Percentiles rank a stretch among this genome's conserved stretches.
These are phyloP conservation scores for Lithosia quadra DNA, from an alignment of 2,888 invertebrate species.

Conservation along the genomic window DNA sequence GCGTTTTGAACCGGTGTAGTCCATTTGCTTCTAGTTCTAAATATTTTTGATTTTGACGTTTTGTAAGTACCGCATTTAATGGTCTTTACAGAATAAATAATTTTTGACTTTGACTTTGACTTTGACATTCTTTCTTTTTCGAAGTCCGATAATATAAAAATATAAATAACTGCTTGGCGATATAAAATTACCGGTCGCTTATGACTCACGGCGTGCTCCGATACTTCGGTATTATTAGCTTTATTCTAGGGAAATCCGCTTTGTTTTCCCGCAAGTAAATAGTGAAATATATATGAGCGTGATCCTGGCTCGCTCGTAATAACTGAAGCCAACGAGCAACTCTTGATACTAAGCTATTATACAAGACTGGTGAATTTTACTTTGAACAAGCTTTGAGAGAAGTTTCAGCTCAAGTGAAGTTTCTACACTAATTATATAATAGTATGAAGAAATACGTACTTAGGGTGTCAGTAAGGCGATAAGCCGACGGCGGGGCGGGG, in stretches of 20 bases:
- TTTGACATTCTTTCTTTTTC: too few relatives aligned
- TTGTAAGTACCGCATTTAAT: too few relatives aligned
- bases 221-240: slow-evolving; percentile 70
- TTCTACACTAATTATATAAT: background rate
- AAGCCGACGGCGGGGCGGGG: too few relatives aligned
- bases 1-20: too few relatives aligned
- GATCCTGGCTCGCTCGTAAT: slow-evolving; percentile 51
- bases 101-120: too few relatives aligned
- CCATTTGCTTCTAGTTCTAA: too few relatives aligned
- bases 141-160: too few relatives aligned
- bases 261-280: slow-evolving; percentile 67
- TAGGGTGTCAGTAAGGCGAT: background rate
- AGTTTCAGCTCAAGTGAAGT: background rate
- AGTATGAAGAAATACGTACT: background rate
- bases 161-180: accelerated
- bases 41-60: too few relatives aligned
- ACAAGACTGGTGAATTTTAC: slow-evolving; percentile 14
- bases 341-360: slow-evolving; percentile 30
- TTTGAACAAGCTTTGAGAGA: slow-evolving; percentile 10
- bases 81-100: too few relatives aligned
- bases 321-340: slow-evolving; percentile 38
- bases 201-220: slow-evolving; percentile 22
- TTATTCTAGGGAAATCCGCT: slow-evolving; percentile 75
- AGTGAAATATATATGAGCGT: slow-evolving; percentile 72
- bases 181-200: slow-evolving; percentile 23